Conservation (phyloP, 92 coral and sea anemone species). For the Pocillopora grandis region DNA sequence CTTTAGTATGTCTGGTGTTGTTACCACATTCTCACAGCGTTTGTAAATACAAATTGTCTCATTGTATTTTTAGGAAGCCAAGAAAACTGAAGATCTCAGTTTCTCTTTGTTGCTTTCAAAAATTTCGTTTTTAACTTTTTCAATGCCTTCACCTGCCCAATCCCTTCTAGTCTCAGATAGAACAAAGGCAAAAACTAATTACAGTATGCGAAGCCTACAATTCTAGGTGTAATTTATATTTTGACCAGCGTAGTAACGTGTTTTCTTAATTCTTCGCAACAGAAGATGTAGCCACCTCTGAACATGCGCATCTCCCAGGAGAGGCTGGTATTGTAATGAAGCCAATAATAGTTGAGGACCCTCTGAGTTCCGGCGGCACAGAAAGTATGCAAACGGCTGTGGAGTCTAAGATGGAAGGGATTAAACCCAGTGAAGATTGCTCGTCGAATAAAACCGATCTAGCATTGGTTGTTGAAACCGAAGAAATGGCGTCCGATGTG, state of each 20-base stretch:
- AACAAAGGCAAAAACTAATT: no score
- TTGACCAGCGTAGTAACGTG: not conserved
- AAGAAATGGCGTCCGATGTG: not conserved
- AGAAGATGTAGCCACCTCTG: conserved; percentile 10
- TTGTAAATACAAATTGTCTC: no score
- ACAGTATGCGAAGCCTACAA: no score
- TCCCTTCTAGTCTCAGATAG: no score
- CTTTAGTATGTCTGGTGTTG: no score
- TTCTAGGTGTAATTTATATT: no score
- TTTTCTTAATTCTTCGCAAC: not conserved
- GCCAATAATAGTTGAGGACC: not conserved
- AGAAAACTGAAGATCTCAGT: no score
- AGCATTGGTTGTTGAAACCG: not conserved
- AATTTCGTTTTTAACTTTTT: no score
- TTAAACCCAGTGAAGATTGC: not conserved
- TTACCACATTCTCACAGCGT: no score
- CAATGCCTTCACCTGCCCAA: no score
- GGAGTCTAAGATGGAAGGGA: not conserved
- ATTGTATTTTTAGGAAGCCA: no score
- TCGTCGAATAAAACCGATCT: not conserved
- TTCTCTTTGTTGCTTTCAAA: no score
- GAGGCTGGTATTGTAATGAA: not conserved
- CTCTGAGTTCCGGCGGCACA: not conserved
- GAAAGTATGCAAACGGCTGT: not conserved
- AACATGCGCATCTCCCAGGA: not conserved